A percentile compares a stretch with the other conserved stretches of the same genome.
Evolutionary conservation across 1,140 invertebrate species (phyloP).

Genomic region (Drosophila chauvacae): DNA sequence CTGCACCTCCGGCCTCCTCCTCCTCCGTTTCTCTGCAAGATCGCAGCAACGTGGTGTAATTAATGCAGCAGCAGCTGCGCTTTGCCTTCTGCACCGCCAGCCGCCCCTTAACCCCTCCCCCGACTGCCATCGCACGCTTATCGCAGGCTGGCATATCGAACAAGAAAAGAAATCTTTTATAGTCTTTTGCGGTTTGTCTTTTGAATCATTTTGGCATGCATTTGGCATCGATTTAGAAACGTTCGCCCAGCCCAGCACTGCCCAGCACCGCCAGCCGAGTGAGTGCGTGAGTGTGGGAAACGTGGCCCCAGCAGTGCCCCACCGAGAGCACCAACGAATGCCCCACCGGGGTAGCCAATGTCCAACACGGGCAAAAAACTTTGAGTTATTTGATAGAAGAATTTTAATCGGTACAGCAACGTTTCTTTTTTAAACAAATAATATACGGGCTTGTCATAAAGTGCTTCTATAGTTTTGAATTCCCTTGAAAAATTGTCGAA

Average conservation of each 20-base stretch:
- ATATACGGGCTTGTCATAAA: no score
- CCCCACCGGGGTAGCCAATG: constrained; percentile 4
- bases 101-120: neutral
- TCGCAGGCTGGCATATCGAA: constrained; percentile 75
- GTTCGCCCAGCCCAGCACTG: constrained; percentile 20
- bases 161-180: constrained; percentile 76
- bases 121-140: constrained; percentile 36
- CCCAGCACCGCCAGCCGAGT: constrained; percentile 29
- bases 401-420: neutral
- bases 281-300: constrained; percentile 79
- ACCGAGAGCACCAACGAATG: constrained; percentile 15
- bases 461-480: no score
- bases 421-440: neutral
- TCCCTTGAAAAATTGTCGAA: no score
- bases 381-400: neutral
- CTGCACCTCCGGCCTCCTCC: constrained; percentile 1
- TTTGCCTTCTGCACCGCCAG: constrained; percentile 51
- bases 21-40: neutral
- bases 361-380: constrained; percentile 13
- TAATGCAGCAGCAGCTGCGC: constrained; percentile 81
- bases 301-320: constrained; percentile 28
- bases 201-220: constrained; percentile 62
- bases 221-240: constrained; percentile 74
- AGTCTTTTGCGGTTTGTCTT: constrained; percentile 81
- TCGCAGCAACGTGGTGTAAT: constrained; percentile 63